A percentile compares a stretch with the other conserved stretches of the same genome.
Evolutionary conservation across 2,113 vertebrate species (phyloP).

Genomic region (Panthera tigris): DNA sequence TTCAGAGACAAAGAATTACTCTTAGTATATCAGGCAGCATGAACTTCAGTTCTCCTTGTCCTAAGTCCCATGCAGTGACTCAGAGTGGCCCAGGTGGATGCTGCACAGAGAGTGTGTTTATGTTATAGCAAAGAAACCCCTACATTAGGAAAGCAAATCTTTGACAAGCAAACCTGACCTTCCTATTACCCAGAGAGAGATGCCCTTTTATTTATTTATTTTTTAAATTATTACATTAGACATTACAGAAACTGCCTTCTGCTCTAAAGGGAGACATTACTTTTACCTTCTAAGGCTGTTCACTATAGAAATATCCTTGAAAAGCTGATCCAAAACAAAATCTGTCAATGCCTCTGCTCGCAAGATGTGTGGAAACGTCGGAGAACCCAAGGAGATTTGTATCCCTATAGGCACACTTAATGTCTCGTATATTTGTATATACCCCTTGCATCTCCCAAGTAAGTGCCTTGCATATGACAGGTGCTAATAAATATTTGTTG

Average conservation of each 20-base stretch:
- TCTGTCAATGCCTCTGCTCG: background rate
- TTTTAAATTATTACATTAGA: background rate
- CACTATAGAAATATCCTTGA: background rate
- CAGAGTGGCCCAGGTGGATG: background rate
- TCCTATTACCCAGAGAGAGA: background rate
- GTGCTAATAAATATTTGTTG: background rate
- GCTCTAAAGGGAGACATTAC: background rate
- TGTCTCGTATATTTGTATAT: background rate
- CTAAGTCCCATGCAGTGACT: background rate
- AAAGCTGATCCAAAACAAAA: background rate
- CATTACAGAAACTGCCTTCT: background rate
- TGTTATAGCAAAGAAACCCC: background rate
- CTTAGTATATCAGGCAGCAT: background rate
- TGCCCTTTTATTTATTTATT: background rate
- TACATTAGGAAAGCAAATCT: background rate
- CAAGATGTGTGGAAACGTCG: background rate
- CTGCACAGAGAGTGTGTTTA: background rate
- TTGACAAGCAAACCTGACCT: background rate
- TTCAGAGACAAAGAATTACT: background rate
- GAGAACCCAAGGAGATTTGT: background rate
- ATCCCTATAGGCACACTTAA: background rate
- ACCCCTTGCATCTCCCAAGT: background rate
- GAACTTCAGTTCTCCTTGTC: background rate
- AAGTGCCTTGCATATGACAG: background rate
- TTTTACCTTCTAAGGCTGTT: background rate